Conservation (phyloP, 2,113 vertebrate species). For the Arvicanthis niloticus region DNA sequence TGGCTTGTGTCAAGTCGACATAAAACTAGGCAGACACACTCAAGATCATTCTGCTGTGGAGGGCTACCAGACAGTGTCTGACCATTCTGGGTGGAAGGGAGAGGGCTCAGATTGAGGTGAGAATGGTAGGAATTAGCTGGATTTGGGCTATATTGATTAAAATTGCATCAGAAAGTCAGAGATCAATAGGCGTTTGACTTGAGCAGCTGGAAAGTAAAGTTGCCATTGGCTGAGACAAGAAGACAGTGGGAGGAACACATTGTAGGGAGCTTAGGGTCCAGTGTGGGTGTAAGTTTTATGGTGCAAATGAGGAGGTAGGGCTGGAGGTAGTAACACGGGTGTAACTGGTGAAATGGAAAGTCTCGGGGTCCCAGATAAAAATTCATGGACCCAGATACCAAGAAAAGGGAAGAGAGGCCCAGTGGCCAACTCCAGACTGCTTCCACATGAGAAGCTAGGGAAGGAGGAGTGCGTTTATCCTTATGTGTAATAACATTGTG, state of each 20-base stretch:
- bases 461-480: not conserved
- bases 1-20: not conserved
- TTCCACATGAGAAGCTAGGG: not conserved
- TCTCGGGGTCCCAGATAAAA: not conserved
- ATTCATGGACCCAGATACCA: not conserved
- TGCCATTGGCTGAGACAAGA: not conserved
- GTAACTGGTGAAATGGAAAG: not conserved
- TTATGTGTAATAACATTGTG: not conserved
- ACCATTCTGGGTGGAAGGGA: not conserved
- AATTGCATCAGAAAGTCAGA: not conserved
- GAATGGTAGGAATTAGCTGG: not conserved
- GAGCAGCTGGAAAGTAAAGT: not conserved
- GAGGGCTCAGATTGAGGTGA: not conserved
- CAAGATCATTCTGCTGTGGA: rapidly evolving
- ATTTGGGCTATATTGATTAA: not conserved
- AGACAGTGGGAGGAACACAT: not conserved
- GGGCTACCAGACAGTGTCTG: not conserved
- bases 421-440: not conserved
- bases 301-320: not conserved
- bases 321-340: not conserved
- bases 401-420: not conserved
- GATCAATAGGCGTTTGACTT: not conserved
- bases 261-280: not conserved
- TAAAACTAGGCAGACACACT: not conserved
- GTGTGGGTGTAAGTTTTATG: not conserved